These are phyloP conservation scores for Caenorhabditis drosophilae DNA, from an alignment of 2,888 invertebrate species.

Conservation along the genomic window DNA sequence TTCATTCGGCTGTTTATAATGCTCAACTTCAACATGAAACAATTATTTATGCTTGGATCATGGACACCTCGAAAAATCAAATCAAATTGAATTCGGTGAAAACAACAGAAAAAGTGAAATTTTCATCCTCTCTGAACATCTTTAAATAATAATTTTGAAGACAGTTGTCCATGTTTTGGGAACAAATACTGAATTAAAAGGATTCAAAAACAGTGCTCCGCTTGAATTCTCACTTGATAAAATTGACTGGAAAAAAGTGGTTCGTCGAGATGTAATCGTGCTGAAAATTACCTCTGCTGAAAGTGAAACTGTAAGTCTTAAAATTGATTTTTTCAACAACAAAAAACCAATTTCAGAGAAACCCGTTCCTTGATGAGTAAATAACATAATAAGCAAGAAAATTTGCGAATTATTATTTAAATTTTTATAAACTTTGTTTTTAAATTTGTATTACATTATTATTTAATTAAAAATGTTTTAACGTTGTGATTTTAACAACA, in stretches of 20 bases:
- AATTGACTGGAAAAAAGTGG: constrained; percentile 46
- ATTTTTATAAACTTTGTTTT: too few relatives aligned
- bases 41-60: constrained; percentile 63
- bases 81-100: constrained; percentile 49
- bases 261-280: constrained; percentile 55
- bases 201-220: constrained; percentile 10
- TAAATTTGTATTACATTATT: too few relatives aligned
- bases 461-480: too few relatives aligned
- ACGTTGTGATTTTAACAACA: too few relatives aligned
- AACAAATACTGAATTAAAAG: constrained; percentile 34
- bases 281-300: constrained; percentile 63
- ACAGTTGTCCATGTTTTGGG: constrained; percentile 55
- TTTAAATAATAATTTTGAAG: constrained; percentile 26
- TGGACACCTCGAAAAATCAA: constrained; percentile 39
- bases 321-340: not conserved
- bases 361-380: too few relatives aligned
- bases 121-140: not conserved
- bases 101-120: constrained; percentile 45
- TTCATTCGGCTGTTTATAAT: constrained; percentile 20
- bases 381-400: too few relatives aligned
- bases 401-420: too few relatives aligned
- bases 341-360: constrained; percentile 15
- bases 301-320: constrained; percentile 9
- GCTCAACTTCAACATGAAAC: constrained; percentile 45
- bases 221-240: constrained; percentile 9